Percentiles rank a stretch among this genome's conserved stretches.
These are phyloP conservation scores for Himalopsyche tibetana DNA, from an alignment of 2,888 invertebrate genomes.

Conservation along the genomic window DNA sequence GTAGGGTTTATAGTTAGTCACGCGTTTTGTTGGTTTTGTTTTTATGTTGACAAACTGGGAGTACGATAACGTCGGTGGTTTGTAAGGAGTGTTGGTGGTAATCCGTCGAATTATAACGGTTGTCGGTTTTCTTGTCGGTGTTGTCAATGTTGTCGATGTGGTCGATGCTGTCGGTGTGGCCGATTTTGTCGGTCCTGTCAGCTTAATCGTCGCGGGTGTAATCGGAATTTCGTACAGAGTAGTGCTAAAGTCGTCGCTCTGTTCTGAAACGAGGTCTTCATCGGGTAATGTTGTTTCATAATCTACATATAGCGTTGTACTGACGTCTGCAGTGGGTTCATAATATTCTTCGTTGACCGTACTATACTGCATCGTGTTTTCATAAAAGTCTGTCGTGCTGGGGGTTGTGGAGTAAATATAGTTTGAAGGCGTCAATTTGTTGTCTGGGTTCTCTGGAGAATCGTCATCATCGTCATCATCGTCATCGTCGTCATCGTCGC, in stretches of 20 bases:
- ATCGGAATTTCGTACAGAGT: not conserved
- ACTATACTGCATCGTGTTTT: not conserved
- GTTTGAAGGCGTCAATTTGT: not conserved
- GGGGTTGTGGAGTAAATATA: not conserved
- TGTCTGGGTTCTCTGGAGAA: not conserved
- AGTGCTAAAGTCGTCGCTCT: not conserved
- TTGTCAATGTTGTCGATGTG: not conserved
- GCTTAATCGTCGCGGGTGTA: slow-evolving; percentile 27
- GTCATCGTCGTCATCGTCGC: slow-evolving; percentile 19
- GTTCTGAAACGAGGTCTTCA: not conserved
- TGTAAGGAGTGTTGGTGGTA: slow-evolving; percentile 1
- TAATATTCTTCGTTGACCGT: slow-evolving; percentile 14
- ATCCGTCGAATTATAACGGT: slow-evolving; percentile 6
- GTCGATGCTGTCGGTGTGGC: not conserved
- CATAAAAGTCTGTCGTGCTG: not conserved
- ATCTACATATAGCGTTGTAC: slow-evolving; percentile 9
- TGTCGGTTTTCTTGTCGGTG: slow-evolving; percentile 24
- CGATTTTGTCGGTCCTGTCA: not conserved
- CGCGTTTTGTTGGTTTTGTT: slow-evolving; percentile 34
- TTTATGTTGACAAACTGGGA: slow-evolving; percentile 45
- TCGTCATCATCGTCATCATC: not conserved
- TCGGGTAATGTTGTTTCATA: slow-evolving; percentile 8
- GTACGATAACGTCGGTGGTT: slow-evolving; percentile 33
- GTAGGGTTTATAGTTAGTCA: slow-evolving; percentile 18
- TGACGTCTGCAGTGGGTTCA: not conserved